Base-by-base conservation (phyloP, 2,113 vertebrate species). In the Sinocyclocheilus anophthalmus region DNA sequence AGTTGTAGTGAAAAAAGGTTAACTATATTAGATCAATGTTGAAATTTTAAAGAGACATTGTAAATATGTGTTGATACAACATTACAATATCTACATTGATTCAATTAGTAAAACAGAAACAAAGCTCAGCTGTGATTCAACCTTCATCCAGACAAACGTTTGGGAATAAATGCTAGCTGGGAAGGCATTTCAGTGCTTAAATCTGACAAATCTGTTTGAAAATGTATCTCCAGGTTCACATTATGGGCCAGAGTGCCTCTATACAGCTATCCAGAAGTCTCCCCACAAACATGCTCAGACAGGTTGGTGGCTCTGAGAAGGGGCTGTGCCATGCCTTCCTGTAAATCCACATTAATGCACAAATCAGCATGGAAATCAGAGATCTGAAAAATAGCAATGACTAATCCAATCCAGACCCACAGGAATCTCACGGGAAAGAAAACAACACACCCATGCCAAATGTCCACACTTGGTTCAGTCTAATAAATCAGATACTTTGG, bases 281-380 rank as follows among this genome's bases (percentile, higher is more conserved):
- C 63, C 37, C 42, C 39, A 26, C 65, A 65, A 55, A 80, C 48
- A 22, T 61, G 76, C 57, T 76, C 70, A 82, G 63, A 80, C 63
- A 90, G 89, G 89, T 91, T 79, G 88, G 85, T 87, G 33, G 39
- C 45, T 70, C 42, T 84, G 4, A 24, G 16, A 42, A 22, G 13
- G 67, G 53, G 4, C 42, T 76, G n/a, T 70, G 30, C n/a, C 12
- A 48, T 81, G 14, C 16, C 61, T 50, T 18, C 7, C 9, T 69
- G 4, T 45, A 75, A 57, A 82, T 82, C 24, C 33, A 67, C 24
- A 16, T 10, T 37, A 75, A 80, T 42, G 18, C 30, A 67, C 59
- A 45, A 48, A 67, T 81, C 61, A 39, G n/a, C 59, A 48, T 63
- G 26, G 24, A 42, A 39, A 48, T 48, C 45, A 48, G 45, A 48